A percentile compares a stretch with the other conserved stretches of the same genome.
These are phyloP conservation scores for Zoanthus sansibaricus DNA, from an alignment of 92 coral and sea anemone genomes.

Conservation along the genomic window DNA sequence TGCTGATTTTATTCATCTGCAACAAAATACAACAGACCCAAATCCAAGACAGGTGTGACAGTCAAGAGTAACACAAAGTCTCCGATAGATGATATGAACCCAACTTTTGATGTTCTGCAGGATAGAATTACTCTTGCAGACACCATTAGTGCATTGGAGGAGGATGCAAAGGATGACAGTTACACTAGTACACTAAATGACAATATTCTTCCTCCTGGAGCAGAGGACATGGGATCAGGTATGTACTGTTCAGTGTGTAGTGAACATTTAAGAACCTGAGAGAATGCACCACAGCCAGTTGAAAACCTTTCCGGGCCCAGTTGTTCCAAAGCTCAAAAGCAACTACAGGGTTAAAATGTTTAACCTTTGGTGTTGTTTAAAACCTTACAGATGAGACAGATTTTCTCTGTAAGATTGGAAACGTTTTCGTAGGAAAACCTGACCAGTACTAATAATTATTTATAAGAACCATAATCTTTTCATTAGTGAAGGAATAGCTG, in stretches of 20 bases:
- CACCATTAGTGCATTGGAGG: constrained; percentile 88
- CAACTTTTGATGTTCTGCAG: constrained; percentile 66
- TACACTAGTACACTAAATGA: constrained; percentile 66
- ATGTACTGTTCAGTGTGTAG: neutral
- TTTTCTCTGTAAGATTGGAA: too few species aligned
- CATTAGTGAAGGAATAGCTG: too few species aligned
- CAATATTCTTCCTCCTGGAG: constrained; percentile 86
- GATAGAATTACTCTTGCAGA: constrained; percentile 93
- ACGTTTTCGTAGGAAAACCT: too few species aligned
- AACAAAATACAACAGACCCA: constrained; percentile 57
- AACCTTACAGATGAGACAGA: too few species aligned
- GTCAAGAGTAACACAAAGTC: constrained; percentile 62
- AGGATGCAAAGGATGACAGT: constrained; percentile 84
- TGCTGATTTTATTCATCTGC: neutral
- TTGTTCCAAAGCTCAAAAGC: too few species aligned
- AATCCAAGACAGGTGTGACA: constrained; percentile 71
- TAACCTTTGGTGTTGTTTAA: too few species aligned
- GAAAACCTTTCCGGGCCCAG: too few species aligned
- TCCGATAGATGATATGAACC: constrained; percentile 44
- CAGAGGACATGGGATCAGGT: constrained; percentile 97
- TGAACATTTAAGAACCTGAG: too few species aligned
- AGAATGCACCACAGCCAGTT: too few species aligned
- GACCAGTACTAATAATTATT: too few species aligned
- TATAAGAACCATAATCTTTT: too few species aligned
- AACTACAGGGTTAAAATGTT: too few species aligned